A percentile compares a stretch with the other conserved stretches of the same genome.
phyloP scores from a whole-genome alignment of 2,113 vertebrate genomes.

The Recurvirostra avosetta region DNA sequence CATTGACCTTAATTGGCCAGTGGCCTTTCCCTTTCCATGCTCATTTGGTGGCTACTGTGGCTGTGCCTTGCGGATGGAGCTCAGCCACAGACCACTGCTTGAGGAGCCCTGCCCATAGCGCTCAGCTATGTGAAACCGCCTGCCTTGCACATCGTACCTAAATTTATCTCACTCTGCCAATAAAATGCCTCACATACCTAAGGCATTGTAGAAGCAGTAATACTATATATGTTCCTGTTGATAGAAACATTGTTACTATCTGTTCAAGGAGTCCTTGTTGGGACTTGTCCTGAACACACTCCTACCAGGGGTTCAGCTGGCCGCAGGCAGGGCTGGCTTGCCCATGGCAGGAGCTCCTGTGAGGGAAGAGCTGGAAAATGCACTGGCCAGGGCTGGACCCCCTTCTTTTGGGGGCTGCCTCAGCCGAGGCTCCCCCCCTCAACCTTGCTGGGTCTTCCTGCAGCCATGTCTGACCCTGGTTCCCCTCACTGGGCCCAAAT shows the following conservation, averaged over 20 bases:
- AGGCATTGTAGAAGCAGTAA: neutral
- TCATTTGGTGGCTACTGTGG: neutral
- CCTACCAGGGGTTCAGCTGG: rapidly evolving
- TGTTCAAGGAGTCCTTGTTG: neutral
- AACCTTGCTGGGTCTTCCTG: neutral
- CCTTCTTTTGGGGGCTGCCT: neutral
- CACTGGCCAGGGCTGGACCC: no score
- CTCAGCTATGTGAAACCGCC: neutral
- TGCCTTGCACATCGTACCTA: neutral
- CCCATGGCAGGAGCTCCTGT: neutral
- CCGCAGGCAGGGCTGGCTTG: neutral
- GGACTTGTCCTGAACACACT: neutral
- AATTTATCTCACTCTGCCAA: neutral
- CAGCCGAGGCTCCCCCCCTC: neutral
- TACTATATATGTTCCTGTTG: neutral
- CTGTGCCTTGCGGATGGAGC: neutral
- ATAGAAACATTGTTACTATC: neutral
- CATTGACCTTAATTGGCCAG: neutral
- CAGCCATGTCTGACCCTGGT: neutral
- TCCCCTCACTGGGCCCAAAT: neutral
- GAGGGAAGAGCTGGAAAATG: neutral
- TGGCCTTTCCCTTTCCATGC: neutral
- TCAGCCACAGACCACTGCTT: neutral
- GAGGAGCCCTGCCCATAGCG: neutral
- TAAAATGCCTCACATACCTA: neutral